Conservation (phyloP, 2,888 invertebrate genomes). For the Subacronicta megacephala region DNA sequence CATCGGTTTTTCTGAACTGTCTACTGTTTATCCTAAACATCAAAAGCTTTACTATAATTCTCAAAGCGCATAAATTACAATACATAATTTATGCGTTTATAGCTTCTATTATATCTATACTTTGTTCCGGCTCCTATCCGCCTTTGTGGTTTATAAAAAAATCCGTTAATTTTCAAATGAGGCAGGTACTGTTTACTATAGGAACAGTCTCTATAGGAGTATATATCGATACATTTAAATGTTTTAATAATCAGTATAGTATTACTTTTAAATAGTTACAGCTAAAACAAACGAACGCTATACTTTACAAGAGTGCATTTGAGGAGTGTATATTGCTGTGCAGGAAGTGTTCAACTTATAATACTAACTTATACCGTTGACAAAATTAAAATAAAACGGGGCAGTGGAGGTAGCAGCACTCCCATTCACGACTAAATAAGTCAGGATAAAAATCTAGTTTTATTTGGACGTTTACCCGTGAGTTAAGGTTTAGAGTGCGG, state of each 20-base stretch:
- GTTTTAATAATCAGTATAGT: slow-evolving; percentile 18
- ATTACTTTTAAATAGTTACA: slow-evolving; percentile 28
- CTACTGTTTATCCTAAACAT: slow-evolving; percentile 52
- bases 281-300: slow-evolving; percentile 48
- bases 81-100: slow-evolving; percentile 34
- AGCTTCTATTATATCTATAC: slow-evolving; percentile 36
- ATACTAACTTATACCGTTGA: slow-evolving; percentile 52
- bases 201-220: slow-evolving; percentile 29
- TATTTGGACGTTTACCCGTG: slow-evolving; percentile 51
- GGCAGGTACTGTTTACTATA: slow-evolving; percentile 21
- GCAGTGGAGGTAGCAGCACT: slow-evolving; percentile 48
- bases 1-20: slow-evolving; percentile 32
- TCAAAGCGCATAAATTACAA: slow-evolving; percentile 48
- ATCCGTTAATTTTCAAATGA: slow-evolving; percentile 33
- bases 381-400: slow-evolving; percentile 60
- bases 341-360: slow-evolving; percentile 57
- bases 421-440: slow-evolving; percentile 38
- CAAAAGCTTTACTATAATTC: slow-evolving; percentile 54
- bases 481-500: slow-evolving; percentile 32
- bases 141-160: slow-evolving; percentile 17
- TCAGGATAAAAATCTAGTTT: slow-evolving; percentile 43
- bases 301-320: slow-evolving; percentile 59
- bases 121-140: slow-evolving; percentile 33
- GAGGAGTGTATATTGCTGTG: slow-evolving; percentile 64
- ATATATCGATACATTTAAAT: slow-evolving; percentile 23